These are phyloP conservation scores for Phylloscopus trochilus DNA, from an alignment of 2,113 vertebrate genomes.

Conservation along the genomic window DNA sequence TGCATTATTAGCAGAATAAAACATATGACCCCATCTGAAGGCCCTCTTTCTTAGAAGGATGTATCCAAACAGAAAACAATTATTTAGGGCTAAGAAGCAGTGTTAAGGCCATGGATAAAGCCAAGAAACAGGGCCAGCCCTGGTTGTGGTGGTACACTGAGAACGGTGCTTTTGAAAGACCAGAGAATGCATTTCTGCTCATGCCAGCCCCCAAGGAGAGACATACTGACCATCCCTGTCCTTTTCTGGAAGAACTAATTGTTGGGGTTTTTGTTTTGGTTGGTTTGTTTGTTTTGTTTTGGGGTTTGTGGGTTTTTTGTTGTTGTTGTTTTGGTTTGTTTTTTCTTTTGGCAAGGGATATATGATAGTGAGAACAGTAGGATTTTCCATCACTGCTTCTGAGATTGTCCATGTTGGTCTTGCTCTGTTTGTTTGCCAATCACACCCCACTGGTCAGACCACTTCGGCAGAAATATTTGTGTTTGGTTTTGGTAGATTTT, in stretches of 20 bases:
- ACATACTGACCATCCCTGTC: not conserved
- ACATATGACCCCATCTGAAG: not conserved
- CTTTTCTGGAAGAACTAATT: not conserved
- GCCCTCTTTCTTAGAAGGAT: not conserved
- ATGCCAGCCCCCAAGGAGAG: not conserved
- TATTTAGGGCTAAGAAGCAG: not conserved
- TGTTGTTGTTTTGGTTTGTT: not conserved
- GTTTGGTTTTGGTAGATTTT: not conserved
- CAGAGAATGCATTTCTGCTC: not conserved
- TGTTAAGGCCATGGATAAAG: not conserved
- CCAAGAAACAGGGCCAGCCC: not conserved
- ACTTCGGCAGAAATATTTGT: not conserved
- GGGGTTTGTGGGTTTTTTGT: not conserved
- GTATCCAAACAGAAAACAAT: not conserved
- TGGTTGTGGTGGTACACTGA: not conserved
- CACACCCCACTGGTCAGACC: not conserved
- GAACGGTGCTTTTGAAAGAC: not conserved
- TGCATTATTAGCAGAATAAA: slow-evolving; percentile 10
- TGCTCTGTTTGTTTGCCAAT: not conserved
- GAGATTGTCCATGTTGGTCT: not conserved
- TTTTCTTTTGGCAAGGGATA: not conserved
- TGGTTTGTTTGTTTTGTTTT: not conserved
- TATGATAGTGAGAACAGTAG: not conserved
- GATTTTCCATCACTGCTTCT: not conserved
- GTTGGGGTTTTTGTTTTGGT: not conserved